Evolutionary conservation across 2,113 vertebrate species (phyloP).

Genomic region (Oncorhynchus kisutch): DNA sequence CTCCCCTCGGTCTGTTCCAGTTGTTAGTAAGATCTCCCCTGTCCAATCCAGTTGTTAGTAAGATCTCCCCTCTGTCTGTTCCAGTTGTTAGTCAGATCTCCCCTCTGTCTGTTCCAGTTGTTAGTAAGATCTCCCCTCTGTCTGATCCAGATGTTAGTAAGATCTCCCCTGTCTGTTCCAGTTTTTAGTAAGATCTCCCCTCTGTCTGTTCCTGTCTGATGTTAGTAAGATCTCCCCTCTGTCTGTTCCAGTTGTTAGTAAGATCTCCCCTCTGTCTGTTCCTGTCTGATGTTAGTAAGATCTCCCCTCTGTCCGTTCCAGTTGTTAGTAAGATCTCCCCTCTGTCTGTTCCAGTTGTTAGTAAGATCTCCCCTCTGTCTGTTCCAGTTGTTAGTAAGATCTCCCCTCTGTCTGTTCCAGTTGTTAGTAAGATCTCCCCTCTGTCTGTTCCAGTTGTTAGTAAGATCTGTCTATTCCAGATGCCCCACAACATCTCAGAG

Average conservation of each 20-base stretch:
- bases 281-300: background rate
- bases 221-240: no score
- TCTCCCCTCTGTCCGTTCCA: no score
- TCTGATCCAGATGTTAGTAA: background rate
- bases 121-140: background rate
- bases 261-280: background rate
- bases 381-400: no score
- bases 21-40: no score
- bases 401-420: no score
- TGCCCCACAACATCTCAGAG: slow-evolving; percentile 77
- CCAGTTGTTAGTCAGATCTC: background rate
- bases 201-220: no score
- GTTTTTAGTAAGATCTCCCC: background rate
- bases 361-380: no score
- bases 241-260: background rate
- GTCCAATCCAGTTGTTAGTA: background rate
- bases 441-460: background rate
- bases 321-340: no score
- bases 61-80: background rate
- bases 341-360: no score
- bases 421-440: no score
- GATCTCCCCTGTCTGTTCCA: background rate
- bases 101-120: no score
- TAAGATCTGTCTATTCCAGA: slow-evolving; percentile 41
- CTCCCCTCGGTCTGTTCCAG: no score